A percentile compares a stretch with the other conserved stretches of the same genome.
These are phyloP conservation scores for Barypeithes pellucidus DNA, from an alignment of 2,888 invertebrate genomes.

Conservation along the genomic window DNA sequence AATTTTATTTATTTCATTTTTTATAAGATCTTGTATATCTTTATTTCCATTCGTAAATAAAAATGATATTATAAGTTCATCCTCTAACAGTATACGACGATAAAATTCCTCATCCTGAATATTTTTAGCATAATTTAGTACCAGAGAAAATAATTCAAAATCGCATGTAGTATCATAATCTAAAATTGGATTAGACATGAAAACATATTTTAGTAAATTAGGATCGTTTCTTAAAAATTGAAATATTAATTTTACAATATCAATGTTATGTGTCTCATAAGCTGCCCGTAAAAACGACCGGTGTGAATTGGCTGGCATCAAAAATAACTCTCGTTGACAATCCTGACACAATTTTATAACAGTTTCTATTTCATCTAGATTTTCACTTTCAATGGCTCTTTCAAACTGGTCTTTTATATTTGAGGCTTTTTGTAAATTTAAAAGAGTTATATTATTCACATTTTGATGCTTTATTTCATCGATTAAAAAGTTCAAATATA, in stretches of 20 bases:
- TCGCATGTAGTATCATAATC: background rate
- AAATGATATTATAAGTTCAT: background rate
- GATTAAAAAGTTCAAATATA: slow-evolving; percentile 1
- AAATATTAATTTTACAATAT: background rate
- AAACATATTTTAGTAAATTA: slow-evolving; percentile 11
- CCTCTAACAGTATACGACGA: background rate
- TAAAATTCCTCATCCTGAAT: background rate
- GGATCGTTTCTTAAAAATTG: background rate
- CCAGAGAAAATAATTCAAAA: slow-evolving; percentile 4
- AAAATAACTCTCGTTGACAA: slow-evolving; percentile 6
- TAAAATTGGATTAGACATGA: background rate
- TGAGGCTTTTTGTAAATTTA: slow-evolving; percentile 4
- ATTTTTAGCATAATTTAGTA: background rate
- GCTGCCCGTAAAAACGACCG: background rate
- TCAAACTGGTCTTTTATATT: background rate
- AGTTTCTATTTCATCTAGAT: background rate
- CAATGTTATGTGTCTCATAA: background rate
- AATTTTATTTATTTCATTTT: slow-evolving; percentile 17
- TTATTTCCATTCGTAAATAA: background rate
- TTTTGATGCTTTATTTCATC: background rate
- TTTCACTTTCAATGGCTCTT: slow-evolving; percentile 7
- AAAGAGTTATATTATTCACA: background rate
- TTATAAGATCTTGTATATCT: background rate
- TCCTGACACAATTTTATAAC: background rate
- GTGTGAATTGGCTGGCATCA: background rate